These are phyloP conservation scores for Agrotis clavis DNA, from an alignment of 2,888 invertebrate genomes.

Conservation along the genomic window DNA sequence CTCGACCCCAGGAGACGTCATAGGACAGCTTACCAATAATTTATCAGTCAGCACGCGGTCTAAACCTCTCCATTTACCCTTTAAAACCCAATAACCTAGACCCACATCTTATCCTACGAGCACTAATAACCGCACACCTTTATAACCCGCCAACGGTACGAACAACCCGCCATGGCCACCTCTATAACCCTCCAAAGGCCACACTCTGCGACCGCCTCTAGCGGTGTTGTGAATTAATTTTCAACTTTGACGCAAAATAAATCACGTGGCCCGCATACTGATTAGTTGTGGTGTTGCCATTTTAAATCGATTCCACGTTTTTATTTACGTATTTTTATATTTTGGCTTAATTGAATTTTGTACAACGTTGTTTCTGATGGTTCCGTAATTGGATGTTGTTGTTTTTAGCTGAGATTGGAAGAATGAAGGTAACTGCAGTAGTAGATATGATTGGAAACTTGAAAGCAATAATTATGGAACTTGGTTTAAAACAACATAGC, in stretches of 20 bases:
- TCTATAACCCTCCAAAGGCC: conserved; percentile 23
- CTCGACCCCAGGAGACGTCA: too few species aligned
- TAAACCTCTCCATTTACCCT: conserved; percentile 4
- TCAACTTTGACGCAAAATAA: conserved; percentile 87
- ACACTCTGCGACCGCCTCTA: conserved; percentile 52
- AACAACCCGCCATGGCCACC: conserved; percentile 13
- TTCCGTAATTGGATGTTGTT: conserved; percentile 48
- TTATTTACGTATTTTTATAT: conserved; percentile 64
- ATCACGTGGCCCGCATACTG: conserved; percentile 84
- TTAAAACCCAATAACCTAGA: conserved; percentile 37
- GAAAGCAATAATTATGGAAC: background rate
- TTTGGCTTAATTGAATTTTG: conserved; percentile 63
- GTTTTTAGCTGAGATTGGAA: conserved; percentile 19
- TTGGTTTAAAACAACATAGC: too few species aligned
- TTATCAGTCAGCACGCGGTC: background rate
- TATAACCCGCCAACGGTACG: background rate
- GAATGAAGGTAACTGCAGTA: background rate
- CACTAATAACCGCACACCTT: conserved; percentile 23
- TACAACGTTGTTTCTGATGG: conserved; percentile 46
- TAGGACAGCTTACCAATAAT: background rate
- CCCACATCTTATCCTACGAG: conserved; percentile 20
- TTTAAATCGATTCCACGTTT: conserved; percentile 76
- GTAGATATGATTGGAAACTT: background rate
- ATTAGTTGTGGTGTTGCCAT: conserved; percentile 78
- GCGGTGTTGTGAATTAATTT: conserved; percentile 86